phyloP scores from a whole-genome alignment of 30 jellyfish, hydroid and myxozoan genomes.

The Turritopsis rubra region DNA sequence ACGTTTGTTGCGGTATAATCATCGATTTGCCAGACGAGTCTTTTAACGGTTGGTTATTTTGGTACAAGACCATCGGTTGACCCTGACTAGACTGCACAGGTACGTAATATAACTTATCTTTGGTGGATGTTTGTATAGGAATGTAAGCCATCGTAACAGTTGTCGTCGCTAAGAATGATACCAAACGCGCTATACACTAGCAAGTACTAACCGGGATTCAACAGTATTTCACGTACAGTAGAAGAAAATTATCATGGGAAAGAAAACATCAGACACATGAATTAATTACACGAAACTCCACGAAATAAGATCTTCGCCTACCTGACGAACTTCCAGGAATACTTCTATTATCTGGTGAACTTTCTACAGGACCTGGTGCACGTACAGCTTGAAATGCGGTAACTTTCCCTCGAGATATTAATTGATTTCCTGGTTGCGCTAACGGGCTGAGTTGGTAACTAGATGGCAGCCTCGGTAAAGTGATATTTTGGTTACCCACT shows the following conservation, averaged over 20 bases:
- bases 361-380: conserved; percentile 1
- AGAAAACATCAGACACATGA: no score
- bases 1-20: conserved; percentile 13
- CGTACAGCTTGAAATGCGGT: conserved; percentile 15
- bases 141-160: conserved; percentile 72
- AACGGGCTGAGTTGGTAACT: conserved; percentile 7
- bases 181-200: no score
- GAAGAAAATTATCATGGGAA: no score
- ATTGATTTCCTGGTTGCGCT: neutral
- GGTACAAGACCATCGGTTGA: conserved; percentile 37
- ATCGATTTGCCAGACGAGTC: conserved; percentile 20
- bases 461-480: conserved; percentile 2
- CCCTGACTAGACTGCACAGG: conserved; percentile 47
- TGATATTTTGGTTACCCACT: conserved; percentile 3
- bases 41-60: conserved; percentile 20
- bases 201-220: neutral
- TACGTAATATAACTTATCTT: conserved; percentile 71
- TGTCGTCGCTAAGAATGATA: conserved; percentile 6
- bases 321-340: conserved; percentile 6
- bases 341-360: neutral
- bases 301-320: no score
- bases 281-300: no score
- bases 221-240: no score
- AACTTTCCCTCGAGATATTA: neutral
- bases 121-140: conserved; percentile 66